Evolutionary conservation across 1,140 invertebrate genomes (phyloP).

Genomic region (Cyclina sinensis): DNA sequence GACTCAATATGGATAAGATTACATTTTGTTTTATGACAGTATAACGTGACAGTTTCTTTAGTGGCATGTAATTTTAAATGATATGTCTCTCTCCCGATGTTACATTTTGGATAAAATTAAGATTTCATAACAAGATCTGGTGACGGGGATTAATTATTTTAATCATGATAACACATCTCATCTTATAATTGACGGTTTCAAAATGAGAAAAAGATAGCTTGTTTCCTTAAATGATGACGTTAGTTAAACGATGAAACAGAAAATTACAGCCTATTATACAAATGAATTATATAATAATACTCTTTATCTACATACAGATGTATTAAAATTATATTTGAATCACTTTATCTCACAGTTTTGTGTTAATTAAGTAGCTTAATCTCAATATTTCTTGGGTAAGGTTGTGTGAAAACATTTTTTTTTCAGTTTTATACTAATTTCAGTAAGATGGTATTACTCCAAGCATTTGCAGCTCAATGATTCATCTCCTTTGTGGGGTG

Average conservation of each 20-base stretch:
- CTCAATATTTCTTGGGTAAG: too few relatives aligned
- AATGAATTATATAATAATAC: too few relatives aligned
- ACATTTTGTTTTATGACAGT: conserved; percentile 26
- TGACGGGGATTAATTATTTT: not conserved
- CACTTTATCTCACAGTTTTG: too few relatives aligned
- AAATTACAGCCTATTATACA: conserved; percentile 1
- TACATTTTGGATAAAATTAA: not conserved
- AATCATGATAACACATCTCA: not conserved
- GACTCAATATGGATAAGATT: conserved; percentile 14
- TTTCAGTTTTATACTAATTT: too few relatives aligned
- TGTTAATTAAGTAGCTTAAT: too few relatives aligned
- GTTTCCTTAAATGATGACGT: not conserved
- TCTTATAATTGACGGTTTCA: not conserved
- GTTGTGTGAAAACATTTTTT: too few relatives aligned
- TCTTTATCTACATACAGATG: too few relatives aligned
- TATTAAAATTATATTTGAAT: too few relatives aligned
- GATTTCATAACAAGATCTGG: not conserved
- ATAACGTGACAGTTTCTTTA: conserved; percentile 24
- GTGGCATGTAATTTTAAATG: not conserved
- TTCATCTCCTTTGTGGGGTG: too few relatives aligned
- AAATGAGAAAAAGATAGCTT: not conserved
- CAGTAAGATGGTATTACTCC: too few relatives aligned
- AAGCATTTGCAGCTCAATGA: too few relatives aligned
- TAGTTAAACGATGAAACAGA: not conserved
- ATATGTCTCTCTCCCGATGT: not conserved